A percentile compares a stretch with the other conserved stretches of the same genome.
These are phyloP conservation scores for Halichoeres trimaculatus DNA, from an alignment of 2,113 vertebrate genomes.

Conservation along the genomic window DNA sequence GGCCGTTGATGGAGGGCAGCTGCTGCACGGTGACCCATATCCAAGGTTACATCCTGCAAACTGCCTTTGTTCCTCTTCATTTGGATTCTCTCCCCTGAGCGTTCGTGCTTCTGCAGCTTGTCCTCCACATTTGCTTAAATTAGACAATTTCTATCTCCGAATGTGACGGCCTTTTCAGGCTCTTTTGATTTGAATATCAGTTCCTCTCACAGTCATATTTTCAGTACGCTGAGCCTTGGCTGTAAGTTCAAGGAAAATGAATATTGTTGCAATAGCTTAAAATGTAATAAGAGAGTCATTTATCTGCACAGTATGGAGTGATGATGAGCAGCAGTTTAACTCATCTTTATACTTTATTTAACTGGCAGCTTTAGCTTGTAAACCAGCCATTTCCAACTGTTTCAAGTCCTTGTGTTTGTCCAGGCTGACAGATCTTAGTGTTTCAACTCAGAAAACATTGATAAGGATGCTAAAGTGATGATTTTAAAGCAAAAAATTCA, in stretches of 20 bases:
- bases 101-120: background rate
- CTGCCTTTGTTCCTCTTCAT: constrained; percentile 52
- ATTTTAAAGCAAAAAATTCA: too few species aligned
- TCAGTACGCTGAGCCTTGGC: background rate
- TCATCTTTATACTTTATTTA: too few species aligned
- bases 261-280: too few species aligned
- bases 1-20: constrained; percentile 62
- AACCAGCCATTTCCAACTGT: background rate
- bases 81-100: constrained; percentile 17
- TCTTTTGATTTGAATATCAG: background rate
- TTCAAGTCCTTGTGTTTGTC: background rate
- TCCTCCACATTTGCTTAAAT: background rate
- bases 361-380: too few species aligned
- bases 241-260: background rate
- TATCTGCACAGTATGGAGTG: too few species aligned
- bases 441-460: too few species aligned
- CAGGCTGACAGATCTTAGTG: too few species aligned
- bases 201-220: background rate
- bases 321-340: too few species aligned
- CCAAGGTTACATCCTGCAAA: constrained; percentile 55
- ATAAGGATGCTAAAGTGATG: too few species aligned
- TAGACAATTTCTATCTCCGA: background rate
- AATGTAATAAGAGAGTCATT: too few species aligned
- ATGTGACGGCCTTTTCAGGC: background rate
- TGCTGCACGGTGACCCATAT: constrained; percentile 51